A percentile compares a stretch with the other conserved stretches of the same genome.
These are phyloP conservation scores for Bilobella aurantiaca DNA, from an alignment of 1,140 invertebrate species.

Conservation along the genomic window DNA sequence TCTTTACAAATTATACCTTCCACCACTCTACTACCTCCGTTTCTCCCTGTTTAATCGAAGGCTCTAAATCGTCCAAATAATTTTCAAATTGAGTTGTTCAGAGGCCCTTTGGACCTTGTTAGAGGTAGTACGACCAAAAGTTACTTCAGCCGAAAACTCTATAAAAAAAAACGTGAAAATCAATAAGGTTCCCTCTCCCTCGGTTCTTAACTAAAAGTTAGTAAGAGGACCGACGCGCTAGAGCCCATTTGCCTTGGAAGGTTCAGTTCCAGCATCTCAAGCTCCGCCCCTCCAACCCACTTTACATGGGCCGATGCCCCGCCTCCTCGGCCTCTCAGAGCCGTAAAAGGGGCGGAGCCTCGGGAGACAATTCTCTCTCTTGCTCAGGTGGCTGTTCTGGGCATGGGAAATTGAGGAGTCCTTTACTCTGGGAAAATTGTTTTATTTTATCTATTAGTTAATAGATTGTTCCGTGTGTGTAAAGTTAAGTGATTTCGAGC, in stretches of 20 bases:
- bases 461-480: constrained; percentile 9
- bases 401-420: neutral
- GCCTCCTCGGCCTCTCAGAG: too few relatives aligned
- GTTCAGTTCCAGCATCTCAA: neutral
- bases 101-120: neutral
- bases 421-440: constrained; percentile 1
- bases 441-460: constrained; percentile 10
- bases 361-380: neutral
- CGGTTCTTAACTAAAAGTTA: too few relatives aligned
- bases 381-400: neutral
- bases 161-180: neutral
- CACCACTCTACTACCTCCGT: neutral
- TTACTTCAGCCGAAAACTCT: neutral
- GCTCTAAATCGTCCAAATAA: neutral
- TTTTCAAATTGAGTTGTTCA: neutral
- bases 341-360: neutral
- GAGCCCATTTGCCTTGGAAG: neutral
- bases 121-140: neutral
- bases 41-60: neutral
- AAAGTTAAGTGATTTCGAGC: constrained; percentile 9
- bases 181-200: too few relatives aligned
- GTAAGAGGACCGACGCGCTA: too few relatives aligned
- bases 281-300: neutral
- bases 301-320: too few relatives aligned
- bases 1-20: neutral